Evolutionary conservation across 2,888 invertebrate genomes (phyloP).

Genomic region (Vesta saturnalis): DNA sequence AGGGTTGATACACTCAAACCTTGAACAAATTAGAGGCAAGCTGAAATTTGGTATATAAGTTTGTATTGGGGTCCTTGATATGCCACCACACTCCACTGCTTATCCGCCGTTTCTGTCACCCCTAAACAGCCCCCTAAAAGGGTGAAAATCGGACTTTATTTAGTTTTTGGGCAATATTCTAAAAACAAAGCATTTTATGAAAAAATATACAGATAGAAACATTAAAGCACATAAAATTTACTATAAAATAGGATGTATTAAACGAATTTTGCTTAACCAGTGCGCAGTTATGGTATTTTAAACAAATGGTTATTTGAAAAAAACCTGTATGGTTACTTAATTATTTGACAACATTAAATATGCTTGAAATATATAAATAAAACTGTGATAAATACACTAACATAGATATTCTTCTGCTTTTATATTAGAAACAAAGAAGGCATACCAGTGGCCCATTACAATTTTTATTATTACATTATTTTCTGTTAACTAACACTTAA

Average conservation of each 20-base stretch:
- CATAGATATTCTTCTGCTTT: too few species aligned
- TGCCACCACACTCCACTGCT: background rate
- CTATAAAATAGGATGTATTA: background rate
- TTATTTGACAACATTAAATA: background rate
- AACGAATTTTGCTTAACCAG: background rate
- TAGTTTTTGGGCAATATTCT: too few species aligned
- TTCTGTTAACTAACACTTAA: too few species aligned
- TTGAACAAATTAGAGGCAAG: background rate
- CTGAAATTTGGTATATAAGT: background rate
- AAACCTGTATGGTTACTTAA: background rate
- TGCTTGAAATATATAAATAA: background rate
- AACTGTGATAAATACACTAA: too few species aligned
- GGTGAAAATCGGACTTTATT: too few species aligned
- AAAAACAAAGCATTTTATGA: too few species aligned
- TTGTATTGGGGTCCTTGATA: background rate
- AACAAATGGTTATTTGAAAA: background rate
- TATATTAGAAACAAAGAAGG: too few species aligned
- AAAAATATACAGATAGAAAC: background rate
- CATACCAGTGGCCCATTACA: too few species aligned
- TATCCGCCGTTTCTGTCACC: too few species aligned
- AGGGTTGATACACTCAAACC: background rate
- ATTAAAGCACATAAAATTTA: background rate
- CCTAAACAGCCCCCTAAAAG: too few species aligned
- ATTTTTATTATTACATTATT: too few species aligned
- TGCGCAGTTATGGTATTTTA: background rate